Percentiles rank a stretch among this genome's conserved stretches.
These are phyloP conservation scores for Limanda limanda DNA, from an alignment of 2,113 vertebrate species.

Conservation along the genomic window DNA sequence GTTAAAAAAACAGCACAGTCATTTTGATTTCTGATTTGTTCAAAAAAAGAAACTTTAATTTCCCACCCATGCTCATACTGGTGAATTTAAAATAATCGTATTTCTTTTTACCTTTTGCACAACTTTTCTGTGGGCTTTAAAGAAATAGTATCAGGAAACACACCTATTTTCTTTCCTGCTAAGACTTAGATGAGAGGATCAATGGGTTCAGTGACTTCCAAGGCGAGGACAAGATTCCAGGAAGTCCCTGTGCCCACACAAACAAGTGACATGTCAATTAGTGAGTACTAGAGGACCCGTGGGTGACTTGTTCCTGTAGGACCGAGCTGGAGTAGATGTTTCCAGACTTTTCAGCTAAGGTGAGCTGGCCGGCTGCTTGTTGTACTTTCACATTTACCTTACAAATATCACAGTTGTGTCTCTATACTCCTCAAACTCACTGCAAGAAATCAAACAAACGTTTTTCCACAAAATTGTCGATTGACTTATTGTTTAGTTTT, in stretches of 20 bases:
- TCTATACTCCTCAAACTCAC: background rate
- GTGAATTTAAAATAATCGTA: too few relatives aligned
- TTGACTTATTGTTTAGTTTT: background rate
- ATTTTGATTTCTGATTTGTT: too few relatives aligned
- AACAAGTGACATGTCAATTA: background rate
- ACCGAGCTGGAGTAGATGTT: background rate
- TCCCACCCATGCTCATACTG: too few relatives aligned
- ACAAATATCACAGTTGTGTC: background rate
- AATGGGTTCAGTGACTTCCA: background rate
- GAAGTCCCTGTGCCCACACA: background rate
- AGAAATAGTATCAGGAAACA: background rate
- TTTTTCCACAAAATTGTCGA: background rate
- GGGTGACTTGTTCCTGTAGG: background rate
- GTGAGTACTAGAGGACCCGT: background rate
- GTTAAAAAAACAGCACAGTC: too few relatives aligned
- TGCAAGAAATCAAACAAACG: slow-evolving; percentile 1
- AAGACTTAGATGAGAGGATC: background rate
- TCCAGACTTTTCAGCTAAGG: background rate
- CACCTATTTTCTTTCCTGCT: too few relatives aligned
- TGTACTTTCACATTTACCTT: background rate
- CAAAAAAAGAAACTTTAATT: too few relatives aligned
- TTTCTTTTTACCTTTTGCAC: too few relatives aligned
- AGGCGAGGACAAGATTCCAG: background rate
- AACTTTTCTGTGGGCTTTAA: too few relatives aligned
- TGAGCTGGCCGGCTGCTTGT: background rate